Evolutionary conservation across 2,888 invertebrate genomes (phyloP), one percentile per base, ranked within the genome.

Genomic region (Chalcosyrphus nemorum): DNA sequence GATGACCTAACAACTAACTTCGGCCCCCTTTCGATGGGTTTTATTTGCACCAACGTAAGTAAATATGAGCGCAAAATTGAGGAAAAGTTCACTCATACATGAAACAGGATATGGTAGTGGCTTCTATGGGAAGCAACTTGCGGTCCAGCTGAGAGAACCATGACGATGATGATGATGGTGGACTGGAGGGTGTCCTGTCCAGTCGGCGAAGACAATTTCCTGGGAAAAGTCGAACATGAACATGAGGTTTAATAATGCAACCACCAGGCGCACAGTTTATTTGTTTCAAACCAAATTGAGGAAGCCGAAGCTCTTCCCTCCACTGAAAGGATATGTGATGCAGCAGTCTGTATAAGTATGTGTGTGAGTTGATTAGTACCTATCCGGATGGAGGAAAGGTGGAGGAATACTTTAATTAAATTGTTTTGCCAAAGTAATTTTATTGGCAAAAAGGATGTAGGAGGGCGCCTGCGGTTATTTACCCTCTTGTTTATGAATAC

Each of bases 51-150:
- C 61, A 50, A 32, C 66, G 77, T 72, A 82, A 82, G 78, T 82
- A 82, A 82, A 82, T 74, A 82, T 72, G 78, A 56, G 78, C 59
- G 52, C 76, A 71, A 76, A 76, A 81, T 81, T 72, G 72, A 72
- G 78, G 61, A 68, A 82, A 78, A 68, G 72, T 78, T 78, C 78
- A 78, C 68, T 52, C 82, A 78, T 68, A 82, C 68, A 56, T 82
- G 27, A 68, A 78, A 57, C 61, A 68, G 78, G 78, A 78, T 74
- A 78, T 72, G 56, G 47, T 35, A 43, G 66, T 32, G 52, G 68
- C 35, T 70, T 52, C 52, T 32, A 70, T 76, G 65, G 65, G 57
- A 71, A 65, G 54, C 54, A 82, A 72, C 77, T 72, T 82, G 68
- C 63, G 78, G 82, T 66, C 70, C 68, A 43, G 15, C 32, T n/a